phyloP scores from a whole-genome alignment of 2,797 vertebrate species.

The Lateolabrax maculatus region DNA sequence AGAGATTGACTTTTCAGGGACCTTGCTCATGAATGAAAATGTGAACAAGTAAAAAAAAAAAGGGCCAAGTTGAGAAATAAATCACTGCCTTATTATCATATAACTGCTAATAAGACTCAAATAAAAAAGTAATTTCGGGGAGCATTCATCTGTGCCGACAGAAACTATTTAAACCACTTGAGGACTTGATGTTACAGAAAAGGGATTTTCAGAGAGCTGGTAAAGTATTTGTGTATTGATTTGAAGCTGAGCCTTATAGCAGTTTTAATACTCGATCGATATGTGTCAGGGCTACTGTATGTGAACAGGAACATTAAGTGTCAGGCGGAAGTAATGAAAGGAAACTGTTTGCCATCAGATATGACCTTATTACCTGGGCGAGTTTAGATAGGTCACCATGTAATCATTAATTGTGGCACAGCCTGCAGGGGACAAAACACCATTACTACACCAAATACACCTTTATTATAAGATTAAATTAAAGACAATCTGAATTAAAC shows the following conservation, averaged over 20 bases:
- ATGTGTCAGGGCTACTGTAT: constrained; percentile 52
- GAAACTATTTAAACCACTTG: constrained; percentile 58
- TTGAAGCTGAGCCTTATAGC: constrained; percentile 42
- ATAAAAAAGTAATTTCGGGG: constrained; percentile 58
- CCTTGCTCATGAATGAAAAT: constrained; percentile 52
- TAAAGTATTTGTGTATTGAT: constrained; percentile 70
- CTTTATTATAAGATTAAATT: not conserved
- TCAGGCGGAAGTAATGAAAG: constrained; percentile 68
- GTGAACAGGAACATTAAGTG: constrained; percentile 45
- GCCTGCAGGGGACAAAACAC: not conserved
- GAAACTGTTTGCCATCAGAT: constrained; percentile 65
- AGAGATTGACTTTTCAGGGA: constrained; percentile 26
- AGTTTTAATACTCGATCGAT: constrained; percentile 68
- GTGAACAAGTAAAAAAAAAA: constrained; percentile 33
- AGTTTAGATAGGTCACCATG: constrained; percentile 40
- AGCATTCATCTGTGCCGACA: constrained; percentile 57
- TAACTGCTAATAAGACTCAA: constrained; percentile 60
- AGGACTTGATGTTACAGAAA: constrained; percentile 48
- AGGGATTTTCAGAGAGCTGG: constrained; percentile 47
- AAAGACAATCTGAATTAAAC: constrained; percentile 11
- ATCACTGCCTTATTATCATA: constrained; percentile 63
- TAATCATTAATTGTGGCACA: constrained; percentile 21
- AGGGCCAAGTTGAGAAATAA: constrained; percentile 52
- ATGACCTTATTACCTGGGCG: constrained; percentile 58
- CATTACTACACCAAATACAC: constrained; percentile 12